Evolutionary conservation across 2,113 vertebrate genomes (phyloP), one percentile per base, ranked within the genome.

Genomic region (Proteles cristata): DNA sequence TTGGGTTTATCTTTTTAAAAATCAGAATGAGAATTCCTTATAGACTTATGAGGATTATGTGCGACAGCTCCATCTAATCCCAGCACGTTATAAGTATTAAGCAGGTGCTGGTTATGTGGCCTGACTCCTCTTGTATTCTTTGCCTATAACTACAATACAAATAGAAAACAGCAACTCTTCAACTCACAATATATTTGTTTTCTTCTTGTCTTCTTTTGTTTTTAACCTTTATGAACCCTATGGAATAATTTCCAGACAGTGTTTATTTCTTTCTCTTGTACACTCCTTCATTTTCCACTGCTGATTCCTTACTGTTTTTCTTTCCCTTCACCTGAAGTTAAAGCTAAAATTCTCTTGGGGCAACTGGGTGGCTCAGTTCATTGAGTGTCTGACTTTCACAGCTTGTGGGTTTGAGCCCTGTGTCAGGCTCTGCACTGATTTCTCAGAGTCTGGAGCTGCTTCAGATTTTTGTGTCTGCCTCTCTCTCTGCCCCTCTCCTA

Each of bases 181-280:
- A 63, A n/a, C 8, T 74, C 68, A 66, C 11, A 82, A 58, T 26
- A 5, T 53, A 53, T 45, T 80, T 69, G 1, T 26, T 95, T 85
- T 81, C 16, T 11, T 91, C 76, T 96, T 68, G 39, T 96, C 39
- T 93, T 65, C 11, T 63, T 73, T 77, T 91, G 71, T 77, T 50
- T 84, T 83, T 58, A 31, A 90, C 66, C 26, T 86, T 63, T 76
- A 26, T 86, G 39, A 65, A 65, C 82, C 17, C 12, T 92, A 31
- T 25, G 85, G n/a, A 33, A 61, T 45, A 77, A 91, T 93, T 86
- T 77, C 11, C 35, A 90, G 8, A 43, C 65, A 85, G 4, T 7
- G 19, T 88, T 63, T 81, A 14, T 87, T 39, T 90, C 28, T 48
- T 26, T 66, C 12, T 96, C 26, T 93, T 26, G 31, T 7, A 87